Base-by-base conservation (phyloP, 1,140 invertebrate genomes). In the Eupristina koningsbergeri region DNA sequence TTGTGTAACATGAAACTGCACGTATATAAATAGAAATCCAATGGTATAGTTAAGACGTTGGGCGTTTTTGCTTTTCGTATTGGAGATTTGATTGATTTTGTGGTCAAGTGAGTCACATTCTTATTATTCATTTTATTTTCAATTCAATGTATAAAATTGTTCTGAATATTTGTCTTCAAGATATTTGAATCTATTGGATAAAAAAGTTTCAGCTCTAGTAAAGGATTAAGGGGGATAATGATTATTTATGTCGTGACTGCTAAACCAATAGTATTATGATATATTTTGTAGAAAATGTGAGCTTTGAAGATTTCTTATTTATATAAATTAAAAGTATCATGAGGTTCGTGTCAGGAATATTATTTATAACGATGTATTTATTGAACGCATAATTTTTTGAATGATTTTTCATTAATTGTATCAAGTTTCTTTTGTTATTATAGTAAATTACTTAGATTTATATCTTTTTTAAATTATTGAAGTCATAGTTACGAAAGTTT, bases 41-140 rank as follows among this genome's bases (percentile, higher is more conserved):
- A 13, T 22, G 67, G 39, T n/a, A n/a, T 9, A 69, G 3, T 71
- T 3, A 5, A 26, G 74, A 58, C 17, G 26, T 8, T 53, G 75
- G 26, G 29, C 34, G 75, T 34, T 61, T 39, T 77, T 61, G 45
- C 19, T 77, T 8, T 77, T 61, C 47, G 5, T 19, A 17, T 64
- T 53, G 58, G n/a, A 63, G 58, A 78, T 78, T 78, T 78, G 58
- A 78, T 78, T 78, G 76, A 78, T 63, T 36, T 45, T 53, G 31
- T 19, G 73, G n/a, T 53, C n/a, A 34, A 13, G n/a, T n/a, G 41
- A 29, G 39, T 31, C 69, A 69, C 41, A 17, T 47, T 41, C 22
- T 50, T 17, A 41, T 69, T 50, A 63, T 53, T 50, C n/a, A n/a
- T 53, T 75, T 73, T 29, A 8, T 67, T 53, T 34, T n/a, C 26